phyloP scores from a whole-genome alignment of 2,888 invertebrate genomes.

The Rhopalosiphum nymphaeae region DNA sequence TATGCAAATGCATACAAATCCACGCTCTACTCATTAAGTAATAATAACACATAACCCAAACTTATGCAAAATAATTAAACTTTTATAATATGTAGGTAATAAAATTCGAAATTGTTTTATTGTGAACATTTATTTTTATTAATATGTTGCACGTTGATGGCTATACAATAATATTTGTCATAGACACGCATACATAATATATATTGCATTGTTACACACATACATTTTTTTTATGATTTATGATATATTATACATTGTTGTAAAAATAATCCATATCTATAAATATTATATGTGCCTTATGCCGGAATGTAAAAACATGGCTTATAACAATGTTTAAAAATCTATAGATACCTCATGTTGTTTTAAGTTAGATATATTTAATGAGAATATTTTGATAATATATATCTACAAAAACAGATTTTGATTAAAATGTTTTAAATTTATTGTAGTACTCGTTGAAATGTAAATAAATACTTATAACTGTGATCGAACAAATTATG shows the following conservation, averaged over 20 bases:
- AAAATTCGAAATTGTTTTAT: background rate
- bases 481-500: no score
- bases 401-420: background rate
- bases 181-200: background rate
- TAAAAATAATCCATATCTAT: background rate
- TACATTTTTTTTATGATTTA: background rate
- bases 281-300: background rate
- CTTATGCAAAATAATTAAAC: background rate
- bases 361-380: no score
- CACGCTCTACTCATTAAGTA: background rate
- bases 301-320: no score
- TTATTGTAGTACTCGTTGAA: background rate
- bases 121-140: background rate
- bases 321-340: no score
- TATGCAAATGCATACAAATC: no score
- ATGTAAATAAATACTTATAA: background rate
- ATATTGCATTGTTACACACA: background rate
- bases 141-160: background rate
- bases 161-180: background rate
- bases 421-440: background rate
- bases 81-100: background rate
- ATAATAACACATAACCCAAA: background rate
- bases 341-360: no score
- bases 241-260: background rate
- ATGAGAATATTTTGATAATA: background rate